Evolutionary conservation across 1,140 invertebrate species (phyloP).

Genomic region (Psix sp.): DNA sequence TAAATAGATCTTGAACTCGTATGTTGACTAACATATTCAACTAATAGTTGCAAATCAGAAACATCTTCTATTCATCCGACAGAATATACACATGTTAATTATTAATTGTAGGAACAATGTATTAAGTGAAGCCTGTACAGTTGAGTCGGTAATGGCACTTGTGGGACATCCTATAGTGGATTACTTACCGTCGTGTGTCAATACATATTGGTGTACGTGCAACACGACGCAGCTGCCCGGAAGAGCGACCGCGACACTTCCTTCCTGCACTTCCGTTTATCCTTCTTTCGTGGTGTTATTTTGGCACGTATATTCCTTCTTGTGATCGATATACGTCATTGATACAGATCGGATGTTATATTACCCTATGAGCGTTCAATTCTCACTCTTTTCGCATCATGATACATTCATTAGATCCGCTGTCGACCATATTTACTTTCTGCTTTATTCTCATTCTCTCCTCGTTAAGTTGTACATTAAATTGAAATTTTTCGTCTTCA

Average conservation of each 20-base stretch:
- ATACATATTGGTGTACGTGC: slow-evolving; percentile 65
- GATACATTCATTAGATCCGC: slow-evolving; percentile 48
- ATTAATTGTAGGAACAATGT: slow-evolving; percentile 59
- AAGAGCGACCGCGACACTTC: slow-evolving; percentile 77
- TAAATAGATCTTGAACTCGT: no score
- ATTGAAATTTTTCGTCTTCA: slow-evolving; percentile 27
- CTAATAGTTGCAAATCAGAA: no score
- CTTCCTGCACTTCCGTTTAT: slow-evolving; percentile 72
- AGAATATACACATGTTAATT: slow-evolving; percentile 40
- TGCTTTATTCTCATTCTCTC: not conserved
- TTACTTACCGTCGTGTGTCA: slow-evolving; percentile 72
- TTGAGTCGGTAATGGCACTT: slow-evolving; percentile 72
- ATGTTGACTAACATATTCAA: no score
- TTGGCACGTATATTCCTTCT: slow-evolving; percentile 49
- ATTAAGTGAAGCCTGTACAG: slow-evolving; percentile 59
- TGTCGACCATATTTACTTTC: not conserved
- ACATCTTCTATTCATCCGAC: no score
- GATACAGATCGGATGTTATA: slow-evolving; percentile 64
- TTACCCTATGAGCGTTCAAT: slow-evolving; percentile 33
- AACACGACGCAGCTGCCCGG: slow-evolving; percentile 71
- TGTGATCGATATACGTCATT: slow-evolving; percentile 62
- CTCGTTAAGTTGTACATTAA: slow-evolving; percentile 7
- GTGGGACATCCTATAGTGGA: slow-evolving; percentile 74
- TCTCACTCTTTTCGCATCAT: slow-evolving; percentile 32
- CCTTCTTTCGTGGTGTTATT: slow-evolving; percentile 57